Evolutionary conservation across 1,140 invertebrate genomes (phyloP), one percentile per base, ranked within the genome.

Genomic region (Procambarus virginalis): DNA sequence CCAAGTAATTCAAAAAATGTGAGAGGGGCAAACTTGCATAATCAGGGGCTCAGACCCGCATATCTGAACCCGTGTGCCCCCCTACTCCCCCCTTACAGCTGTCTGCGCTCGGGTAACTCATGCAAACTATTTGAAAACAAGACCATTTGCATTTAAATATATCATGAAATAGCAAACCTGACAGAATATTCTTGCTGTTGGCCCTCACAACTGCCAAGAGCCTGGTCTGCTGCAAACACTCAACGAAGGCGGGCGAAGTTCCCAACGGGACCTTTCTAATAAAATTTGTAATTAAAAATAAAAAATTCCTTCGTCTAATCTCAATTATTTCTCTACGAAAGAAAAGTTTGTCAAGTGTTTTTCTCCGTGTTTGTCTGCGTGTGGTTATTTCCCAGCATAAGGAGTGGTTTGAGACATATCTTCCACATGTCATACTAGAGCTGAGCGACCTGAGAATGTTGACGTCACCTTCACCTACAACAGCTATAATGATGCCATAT

Each of bases 91-190:
- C n/a, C 1, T n/a, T 73, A 64, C 60, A 64, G 8, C 68, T n/a
- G 22, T n/a, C 8, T 34, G 68, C 68, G n/a, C n/a, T 6, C n/a
- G 22, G 22, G n/a, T 22, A 73, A 73, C 68, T 34, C 14, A 73
- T 73, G 68, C 68, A 73, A 73, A 73, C n/a, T 73, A 73, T 73
- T 73, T 73, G 68, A 34, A 73, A 73, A 73, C 68, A 73, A 73
- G 68, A 73, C n/a, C 68, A 73, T 73, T 34, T 73, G 68, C 68
- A 73, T 73, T 73, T 73, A 34, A 73, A 73, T 73, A 34, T 73
- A 34, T 73, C 68, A 73, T 73, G n/a, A 73, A 22, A 73, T 34
- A 73, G 68, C 68, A 22, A 73, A 73, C 22, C n/a, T 34, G n/a
- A 22, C n/a, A 8, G 68, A 34, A 73, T 34, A 73, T 34, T 34